A percentile compares a stretch with the other conserved stretches of the same genome.
Evolutionary conservation across 2,113 vertebrate species (phyloP).

Genomic region (Forbesichthys agassizii): DNA sequence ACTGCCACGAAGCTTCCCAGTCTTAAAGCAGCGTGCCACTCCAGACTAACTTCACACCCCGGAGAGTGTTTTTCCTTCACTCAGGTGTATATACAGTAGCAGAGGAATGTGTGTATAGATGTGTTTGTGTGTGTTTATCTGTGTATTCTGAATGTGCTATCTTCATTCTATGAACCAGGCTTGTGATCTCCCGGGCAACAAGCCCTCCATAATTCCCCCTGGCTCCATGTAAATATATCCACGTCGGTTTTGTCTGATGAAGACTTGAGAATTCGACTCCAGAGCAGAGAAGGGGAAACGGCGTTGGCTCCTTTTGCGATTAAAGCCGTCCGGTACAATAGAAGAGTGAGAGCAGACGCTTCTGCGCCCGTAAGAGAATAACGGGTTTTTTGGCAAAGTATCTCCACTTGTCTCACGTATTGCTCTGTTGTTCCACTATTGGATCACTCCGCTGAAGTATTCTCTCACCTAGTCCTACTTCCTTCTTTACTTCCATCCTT

Average conservation of each 20-base stretch:
- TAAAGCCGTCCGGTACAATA: conserved; percentile 58
- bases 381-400: conserved; percentile 52
- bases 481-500: conserved; percentile 21
- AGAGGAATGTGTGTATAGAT: conserved; percentile 25
- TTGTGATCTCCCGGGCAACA: conserved; percentile 76
- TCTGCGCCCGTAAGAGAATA: conserved; percentile 45
- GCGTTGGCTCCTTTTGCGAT: conserved; percentile 52
- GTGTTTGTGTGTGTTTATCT: conserved; percentile 43
- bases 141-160: conserved; percentile 50
- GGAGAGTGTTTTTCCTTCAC: conserved; percentile 55
- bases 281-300: conserved; percentile 51
- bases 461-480: background rate
- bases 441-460: conserved; percentile 19
- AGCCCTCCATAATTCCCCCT: conserved; percentile 59
- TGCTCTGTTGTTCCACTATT: conserved; percentile 44
- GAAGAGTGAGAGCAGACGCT: conserved; percentile 55
- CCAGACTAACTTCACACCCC: conserved; percentile 75
- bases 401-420: conserved; percentile 50
- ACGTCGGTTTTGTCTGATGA: conserved; percentile 75
- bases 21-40: conserved; percentile 73
- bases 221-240: conserved; percentile 79
- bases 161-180: conserved; percentile 68
- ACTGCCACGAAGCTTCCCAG: conserved; percentile 66
- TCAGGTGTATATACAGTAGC: conserved; percentile 38
- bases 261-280: conserved; percentile 66